Evolutionary conservation across 2,797 vertebrate species (phyloP).

Genomic region (Eleutherodactylus coqui): DNA sequence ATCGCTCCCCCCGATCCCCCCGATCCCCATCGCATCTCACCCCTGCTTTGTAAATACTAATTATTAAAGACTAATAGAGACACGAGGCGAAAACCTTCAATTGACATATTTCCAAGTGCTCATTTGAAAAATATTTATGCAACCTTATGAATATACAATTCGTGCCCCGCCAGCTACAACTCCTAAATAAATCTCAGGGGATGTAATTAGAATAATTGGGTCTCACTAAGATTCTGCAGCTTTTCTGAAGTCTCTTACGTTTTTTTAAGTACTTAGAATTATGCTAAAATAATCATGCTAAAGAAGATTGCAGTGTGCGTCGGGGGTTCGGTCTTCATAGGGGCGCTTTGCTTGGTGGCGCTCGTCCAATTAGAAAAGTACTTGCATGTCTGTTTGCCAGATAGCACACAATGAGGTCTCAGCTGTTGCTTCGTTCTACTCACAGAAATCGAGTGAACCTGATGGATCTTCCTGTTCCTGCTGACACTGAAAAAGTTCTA

Average conservation of each 20-base stretch:
- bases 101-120: slow-evolving; percentile 5
- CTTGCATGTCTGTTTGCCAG: neutral
- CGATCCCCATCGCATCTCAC: neutral
- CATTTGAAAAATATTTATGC: slow-evolving; percentile 42
- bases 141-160: slow-evolving; percentile 48
- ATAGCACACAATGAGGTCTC: neutral
- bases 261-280: slow-evolving; percentile 29
- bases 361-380: neutral
- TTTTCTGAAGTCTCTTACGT: slow-evolving; percentile 31
- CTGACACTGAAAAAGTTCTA: no score
- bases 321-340: neutral
- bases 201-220: slow-evolving; percentile 57
- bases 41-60: slow-evolving; percentile 2
- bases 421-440: neutral
- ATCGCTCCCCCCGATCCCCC: neutral
- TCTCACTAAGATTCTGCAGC: slow-evolving; percentile 30
- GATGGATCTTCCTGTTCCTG: no score
- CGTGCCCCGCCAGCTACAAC: slow-evolving; percentile 38
- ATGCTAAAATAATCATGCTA: slow-evolving; percentile 29
- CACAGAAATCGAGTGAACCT: neutral
- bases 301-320: neutral
- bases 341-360: neutral
- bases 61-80: neutral
- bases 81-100: neutral
- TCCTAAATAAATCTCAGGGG: slow-evolving; percentile 42